Evolutionary conservation across 2,113 vertebrate genomes (phyloP).

Genomic region (Chloebia gouldiae): DNA sequence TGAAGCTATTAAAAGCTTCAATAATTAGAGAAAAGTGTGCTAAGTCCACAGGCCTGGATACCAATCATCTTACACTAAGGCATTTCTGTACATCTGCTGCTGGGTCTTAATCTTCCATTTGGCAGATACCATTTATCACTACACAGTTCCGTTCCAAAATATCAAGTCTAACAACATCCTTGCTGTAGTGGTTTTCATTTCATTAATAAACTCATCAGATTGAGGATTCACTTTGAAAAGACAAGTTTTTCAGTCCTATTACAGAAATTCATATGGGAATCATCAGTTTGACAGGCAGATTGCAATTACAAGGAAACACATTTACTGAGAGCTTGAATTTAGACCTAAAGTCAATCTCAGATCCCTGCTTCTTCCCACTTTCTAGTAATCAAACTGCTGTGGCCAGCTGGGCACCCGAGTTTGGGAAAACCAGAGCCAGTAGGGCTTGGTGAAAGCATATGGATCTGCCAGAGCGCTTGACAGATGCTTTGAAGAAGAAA

Average conservation of each 20-base stretch:
- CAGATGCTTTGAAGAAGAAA: background rate
- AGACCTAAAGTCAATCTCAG: slow-evolving; percentile 7
- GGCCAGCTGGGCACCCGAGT: slow-evolving; percentile 18
- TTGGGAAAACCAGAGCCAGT: background rate
- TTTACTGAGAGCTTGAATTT: slow-evolving; percentile 4
- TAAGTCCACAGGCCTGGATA: background rate
- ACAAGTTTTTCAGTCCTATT: slow-evolving; percentile 11
- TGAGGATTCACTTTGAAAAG: slow-evolving; percentile 29
- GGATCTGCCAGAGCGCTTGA: slow-evolving; percentile 22
- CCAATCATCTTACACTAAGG: background rate
- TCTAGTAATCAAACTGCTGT: slow-evolving; percentile 21
- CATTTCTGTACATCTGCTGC: slow-evolving; percentile 13
- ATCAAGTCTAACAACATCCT: background rate
- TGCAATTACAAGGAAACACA: slow-evolving; percentile 13
- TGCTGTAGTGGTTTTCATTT: slow-evolving; percentile 1
- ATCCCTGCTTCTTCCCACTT: background rate
- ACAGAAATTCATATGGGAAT: slow-evolving; percentile 7
- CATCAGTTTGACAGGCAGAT: slow-evolving; percentile 18
- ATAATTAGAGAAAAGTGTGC: slow-evolving; percentile 23
- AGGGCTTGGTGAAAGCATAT: slow-evolving; percentile 38
- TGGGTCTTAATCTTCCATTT: slow-evolving; percentile 39
- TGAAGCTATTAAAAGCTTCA: background rate
- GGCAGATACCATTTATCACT: background rate
- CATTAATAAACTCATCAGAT: slow-evolving; percentile 41
- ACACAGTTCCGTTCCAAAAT: background rate